phyloP scores from a whole-genome alignment of 2,113 vertebrate species.

The Hypomesus transpacificus region DNA sequence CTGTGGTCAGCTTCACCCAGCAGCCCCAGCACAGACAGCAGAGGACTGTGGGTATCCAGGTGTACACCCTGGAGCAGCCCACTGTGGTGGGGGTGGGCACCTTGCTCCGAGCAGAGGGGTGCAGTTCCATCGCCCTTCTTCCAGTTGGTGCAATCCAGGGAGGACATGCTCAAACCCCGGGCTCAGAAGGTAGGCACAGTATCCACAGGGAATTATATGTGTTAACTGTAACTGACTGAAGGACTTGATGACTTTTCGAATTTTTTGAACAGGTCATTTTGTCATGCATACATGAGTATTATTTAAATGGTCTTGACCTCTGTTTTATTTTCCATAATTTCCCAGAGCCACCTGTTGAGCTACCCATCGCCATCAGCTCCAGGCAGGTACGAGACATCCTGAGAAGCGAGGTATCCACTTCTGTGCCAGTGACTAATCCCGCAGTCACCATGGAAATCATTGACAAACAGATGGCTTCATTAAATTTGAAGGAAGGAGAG shows the following conservation, averaged over 20 bases:
- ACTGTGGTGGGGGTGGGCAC: slow-evolving; percentile 69
- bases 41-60: slow-evolving; percentile 76
- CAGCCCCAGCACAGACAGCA: slow-evolving; percentile 61
- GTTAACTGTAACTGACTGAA: no score
- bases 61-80: slow-evolving; percentile 75
- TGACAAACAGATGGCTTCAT: slow-evolving; percentile 46
- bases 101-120: slow-evolving; percentile 61
- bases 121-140: slow-evolving; percentile 48
- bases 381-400: slow-evolving; percentile 75
- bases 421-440: slow-evolving; percentile 66
- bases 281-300: no score
- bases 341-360: slow-evolving; percentile 61
- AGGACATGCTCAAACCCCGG: slow-evolving; percentile 62
- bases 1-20: slow-evolving; percentile 71
- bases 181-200: slow-evolving; percentile 26
- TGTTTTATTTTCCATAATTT: not conserved
- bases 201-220: no score
- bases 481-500: slow-evolving; percentile 59
- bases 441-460: slow-evolving; percentile 57
- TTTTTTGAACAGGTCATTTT: no score
- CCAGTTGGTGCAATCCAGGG: slow-evolving; percentile 17
- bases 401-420: slow-evolving; percentile 72
- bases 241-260: no score
- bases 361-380: slow-evolving; percentile 72
- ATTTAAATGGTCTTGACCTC: no score